Percentiles rank a stretch among this genome's conserved stretches.
Evolutionary conservation across 1,140 invertebrate genomes (phyloP).

Genomic region (Teleopsis dalmanni): DNA sequence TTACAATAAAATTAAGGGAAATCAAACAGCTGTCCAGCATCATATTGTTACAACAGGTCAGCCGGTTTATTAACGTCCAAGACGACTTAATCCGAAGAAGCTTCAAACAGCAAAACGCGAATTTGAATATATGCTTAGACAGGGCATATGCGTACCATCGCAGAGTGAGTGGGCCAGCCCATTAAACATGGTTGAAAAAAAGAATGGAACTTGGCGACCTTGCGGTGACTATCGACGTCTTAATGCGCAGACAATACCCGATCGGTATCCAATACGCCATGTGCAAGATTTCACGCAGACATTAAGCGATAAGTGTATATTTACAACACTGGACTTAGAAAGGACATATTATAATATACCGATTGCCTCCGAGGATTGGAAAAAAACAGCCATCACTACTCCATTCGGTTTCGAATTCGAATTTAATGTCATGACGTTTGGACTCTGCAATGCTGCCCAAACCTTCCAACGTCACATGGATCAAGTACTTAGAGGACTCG

Average conservation of each 20-base stretch:
- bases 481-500: conserved; percentile 35
- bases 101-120: conserved; percentile 9
- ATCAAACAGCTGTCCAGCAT: too few species aligned
- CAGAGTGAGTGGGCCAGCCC: conserved; percentile 27
- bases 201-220: conserved; percentile 37
- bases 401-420: conserved; percentile 36
- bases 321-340: conserved; percentile 46
- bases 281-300: conserved; percentile 29
- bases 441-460: conserved; percentile 31
- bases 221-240: conserved; percentile 47
- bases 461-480: conserved; percentile 49
- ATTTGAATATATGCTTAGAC: conserved; percentile 27
- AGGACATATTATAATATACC: conserved; percentile 47
- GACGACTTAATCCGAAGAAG: background rate
- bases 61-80: too few species aligned
- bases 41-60: too few species aligned
- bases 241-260: conserved; percentile 39
- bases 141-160: conserved; percentile 29
- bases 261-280: conserved; percentile 42
- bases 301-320: conserved; percentile 39
- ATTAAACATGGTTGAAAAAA: conserved; percentile 43
- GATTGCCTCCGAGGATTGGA: conserved; percentile 25
- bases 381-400: conserved; percentile 40
- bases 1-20: too few species aligned
- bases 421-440: conserved; percentile 44